Evolutionary conservation across 2,888 invertebrate species (phyloP).

Genomic region (Leucophora obtusa): DNA sequence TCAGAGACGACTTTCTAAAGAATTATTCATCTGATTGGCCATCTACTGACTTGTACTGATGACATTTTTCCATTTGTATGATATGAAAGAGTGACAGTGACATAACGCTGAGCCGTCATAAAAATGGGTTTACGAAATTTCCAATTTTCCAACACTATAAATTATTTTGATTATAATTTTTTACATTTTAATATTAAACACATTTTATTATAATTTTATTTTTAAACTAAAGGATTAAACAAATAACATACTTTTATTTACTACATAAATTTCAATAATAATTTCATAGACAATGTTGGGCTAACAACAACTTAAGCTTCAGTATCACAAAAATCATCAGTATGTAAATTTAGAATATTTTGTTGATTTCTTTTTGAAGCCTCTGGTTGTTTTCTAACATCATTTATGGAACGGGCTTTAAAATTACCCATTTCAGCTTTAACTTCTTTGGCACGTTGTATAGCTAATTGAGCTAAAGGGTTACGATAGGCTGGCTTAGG

Average conservation of each 20-base stretch:
- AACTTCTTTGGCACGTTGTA: constrained; percentile 50
- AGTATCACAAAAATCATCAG: constrained; percentile 27
- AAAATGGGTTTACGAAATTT: too few relatives aligned
- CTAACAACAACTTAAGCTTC: constrained; percentile 39
- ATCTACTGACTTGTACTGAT: too few relatives aligned
- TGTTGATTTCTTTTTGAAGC: constrained; percentile 2
- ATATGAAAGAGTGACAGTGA: too few relatives aligned
- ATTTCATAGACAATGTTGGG: background rate
- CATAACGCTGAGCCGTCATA: too few relatives aligned
- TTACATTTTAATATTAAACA: too few relatives aligned
- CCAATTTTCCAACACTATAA: too few relatives aligned
- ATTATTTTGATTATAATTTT: too few relatives aligned
- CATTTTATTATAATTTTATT: constrained; percentile 1
- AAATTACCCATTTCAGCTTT: constrained; percentile 45
- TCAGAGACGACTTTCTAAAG: too few relatives aligned
- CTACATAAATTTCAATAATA: background rate
- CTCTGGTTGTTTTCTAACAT: constrained; percentile 34
- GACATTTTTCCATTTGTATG: too few relatives aligned
- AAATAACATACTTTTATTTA: background rate
- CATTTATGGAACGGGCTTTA: constrained; percentile 68
- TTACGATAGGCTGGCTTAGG: constrained; percentile 66
- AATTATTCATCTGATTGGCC: too few relatives aligned
- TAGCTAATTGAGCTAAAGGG: constrained; percentile 63
- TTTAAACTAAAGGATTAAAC: background rate
- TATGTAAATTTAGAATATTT: constrained; percentile 22